Base-by-base conservation (phyloP, 2,113 vertebrate species). In the Chaetura pelagica region DNA sequence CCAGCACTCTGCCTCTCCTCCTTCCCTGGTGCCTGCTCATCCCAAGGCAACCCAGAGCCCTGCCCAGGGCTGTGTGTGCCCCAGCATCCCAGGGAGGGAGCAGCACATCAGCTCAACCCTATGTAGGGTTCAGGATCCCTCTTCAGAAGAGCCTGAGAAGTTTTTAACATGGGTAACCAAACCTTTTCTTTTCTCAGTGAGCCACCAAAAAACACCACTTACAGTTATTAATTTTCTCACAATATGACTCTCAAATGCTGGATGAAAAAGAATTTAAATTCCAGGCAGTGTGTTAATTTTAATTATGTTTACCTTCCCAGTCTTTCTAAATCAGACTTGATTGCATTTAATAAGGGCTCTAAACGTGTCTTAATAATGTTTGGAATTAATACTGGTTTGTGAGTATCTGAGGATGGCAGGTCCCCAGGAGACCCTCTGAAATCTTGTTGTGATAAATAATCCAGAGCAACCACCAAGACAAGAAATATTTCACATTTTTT, bases 291-390 rank as follows among this genome's bases (percentile, higher is more conserved):
- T 19, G 24, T 48, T 97, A 62, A 89, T 93, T 97, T 96, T 95
- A 97, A 97, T 97, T 96, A 96, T 93, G 93, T 97, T 97, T 97
- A 96, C 84, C 92, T 97, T 96, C 79, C 93, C 86, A 94, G 49
- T 94, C 80, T 93, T 78, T 96, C 91, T 89, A 95, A 98, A 97
- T 97, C 94, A 97, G 86, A 94, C 59, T 96, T 98, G 96, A 97
- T 97, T 98, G 79, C 71, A 94, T 97, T 97, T 97, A 97, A 97
- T 98, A 96, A 94, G 80, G 57, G 85, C 57, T 96, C 96, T 96
- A 95, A 79, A 89, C 83, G 80, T 95, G 83, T 87, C 66, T 96
- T 97, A 97, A 95, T 96, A 96, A 92, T 80, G 94, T 84, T 95
- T 95, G 95, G 89, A 96, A 97, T 98, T 97, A 98, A 97, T 97